These are phyloP conservation scores for Trissonchulus sp. DNA, from an alignment of 2,888 invertebrate species.

Conservation along the genomic window DNA sequence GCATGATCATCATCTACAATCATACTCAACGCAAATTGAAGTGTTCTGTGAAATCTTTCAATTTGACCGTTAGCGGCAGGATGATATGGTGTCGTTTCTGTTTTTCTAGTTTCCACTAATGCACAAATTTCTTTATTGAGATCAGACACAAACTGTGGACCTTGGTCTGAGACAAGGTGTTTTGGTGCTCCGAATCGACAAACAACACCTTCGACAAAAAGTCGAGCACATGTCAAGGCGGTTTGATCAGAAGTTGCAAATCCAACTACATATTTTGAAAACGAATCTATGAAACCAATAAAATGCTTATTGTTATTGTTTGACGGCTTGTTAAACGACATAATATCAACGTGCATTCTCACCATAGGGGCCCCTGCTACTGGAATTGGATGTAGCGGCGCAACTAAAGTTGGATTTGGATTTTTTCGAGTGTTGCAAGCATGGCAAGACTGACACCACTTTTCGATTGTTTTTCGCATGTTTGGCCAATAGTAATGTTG, in stretches of 20 bases:
- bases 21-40: conserved; percentile 36
- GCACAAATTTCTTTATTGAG: conserved; percentile 31
- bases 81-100: conserved; percentile 33
- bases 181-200: conserved; percentile 34
- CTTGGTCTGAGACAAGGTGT: conserved; percentile 37
- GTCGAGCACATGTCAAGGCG: neutral
- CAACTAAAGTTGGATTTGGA: too few species aligned
- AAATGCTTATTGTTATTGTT: too few species aligned
- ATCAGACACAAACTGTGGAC: conserved; percentile 35
- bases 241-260: neutral
- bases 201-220: neutral
- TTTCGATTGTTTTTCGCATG: too few species aligned
- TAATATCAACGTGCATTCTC: too few species aligned
- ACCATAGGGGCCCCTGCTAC: too few species aligned
- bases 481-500: too few species aligned
- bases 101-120: conserved; percentile 29
- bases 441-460: too few species aligned
- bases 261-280: neutral
- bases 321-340: too few species aligned
- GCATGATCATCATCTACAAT: conserved; percentile 37
- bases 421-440: too few species aligned
- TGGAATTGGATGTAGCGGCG: too few species aligned
- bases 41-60: conserved; percentile 40
- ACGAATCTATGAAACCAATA: neutral
- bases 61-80: conserved; percentile 36